Percentiles rank a stretch among this genome's conserved stretches.
phyloP scores from a whole-genome alignment of 2,797 vertebrate species.

The Ibycter americanus region DNA sequence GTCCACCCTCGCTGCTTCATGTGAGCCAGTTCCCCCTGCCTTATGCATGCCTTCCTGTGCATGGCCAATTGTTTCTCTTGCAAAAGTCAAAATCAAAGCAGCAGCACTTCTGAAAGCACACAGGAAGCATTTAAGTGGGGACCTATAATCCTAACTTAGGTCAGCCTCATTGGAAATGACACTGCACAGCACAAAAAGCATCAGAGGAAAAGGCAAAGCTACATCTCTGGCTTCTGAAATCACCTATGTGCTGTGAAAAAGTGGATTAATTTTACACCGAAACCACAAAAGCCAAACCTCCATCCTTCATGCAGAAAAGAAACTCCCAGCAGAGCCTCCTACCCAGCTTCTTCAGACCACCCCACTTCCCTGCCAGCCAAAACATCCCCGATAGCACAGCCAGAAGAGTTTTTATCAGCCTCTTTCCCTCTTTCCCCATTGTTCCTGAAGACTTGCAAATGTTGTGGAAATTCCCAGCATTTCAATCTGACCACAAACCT shows the following conservation, averaged over 20 bases:
- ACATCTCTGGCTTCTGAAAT: neutral
- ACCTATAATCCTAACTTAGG: neutral
- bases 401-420: neutral
- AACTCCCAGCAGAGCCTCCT: neutral
- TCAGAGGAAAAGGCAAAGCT: neutral
- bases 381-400: neutral
- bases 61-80: neutral
- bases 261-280: neutral
- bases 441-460: neutral
- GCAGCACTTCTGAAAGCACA: neutral
- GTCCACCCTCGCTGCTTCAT: neutral
- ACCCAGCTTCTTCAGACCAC: neutral
- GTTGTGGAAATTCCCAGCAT: neutral
- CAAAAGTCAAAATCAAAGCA: neutral
- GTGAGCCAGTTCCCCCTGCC: neutral
- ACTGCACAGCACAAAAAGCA: neutral
- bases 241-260: neutral
- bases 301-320: neutral
- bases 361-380: neutral
- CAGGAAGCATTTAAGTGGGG: neutral
- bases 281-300: neutral
- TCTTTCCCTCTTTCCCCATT: neutral
- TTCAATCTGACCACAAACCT: neutral
- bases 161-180: neutral
- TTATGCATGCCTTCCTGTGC: neutral